Evolutionary conservation across 2,888 invertebrate genomes (phyloP).

Genomic region (Isoperla grammatica): DNA sequence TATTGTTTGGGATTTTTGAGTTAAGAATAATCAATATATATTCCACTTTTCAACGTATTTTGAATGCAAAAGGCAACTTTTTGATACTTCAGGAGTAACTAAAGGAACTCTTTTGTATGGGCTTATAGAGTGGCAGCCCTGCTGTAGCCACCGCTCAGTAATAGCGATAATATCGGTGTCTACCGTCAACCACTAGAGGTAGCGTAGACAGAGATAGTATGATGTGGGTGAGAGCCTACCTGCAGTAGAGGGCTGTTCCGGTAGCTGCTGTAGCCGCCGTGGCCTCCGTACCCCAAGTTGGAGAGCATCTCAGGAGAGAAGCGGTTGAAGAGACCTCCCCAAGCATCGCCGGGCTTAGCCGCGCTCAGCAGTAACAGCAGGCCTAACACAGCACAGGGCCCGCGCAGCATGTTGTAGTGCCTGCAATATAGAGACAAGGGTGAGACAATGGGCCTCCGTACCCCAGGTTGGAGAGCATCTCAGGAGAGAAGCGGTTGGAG

Average conservation of each 20-base stretch:
- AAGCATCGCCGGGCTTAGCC: slow-evolving; percentile 46
- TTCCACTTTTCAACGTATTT: no score
- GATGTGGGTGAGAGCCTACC: no score
- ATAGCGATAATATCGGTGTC: no score
- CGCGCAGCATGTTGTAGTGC: not conserved
- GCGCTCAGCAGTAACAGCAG: slow-evolving; percentile 24
- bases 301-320: slow-evolving; percentile 82
- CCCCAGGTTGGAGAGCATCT: not conserved
- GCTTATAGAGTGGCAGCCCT: no score
- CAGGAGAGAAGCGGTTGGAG: not conserved
- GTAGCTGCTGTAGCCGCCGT: slow-evolving; percentile 50
- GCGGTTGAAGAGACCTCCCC: slow-evolving; percentile 80
- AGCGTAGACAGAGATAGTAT: no score
- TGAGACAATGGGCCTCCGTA: not conserved
- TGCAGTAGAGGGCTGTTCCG: slow-evolving; percentile 44
- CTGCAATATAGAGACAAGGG: not conserved
- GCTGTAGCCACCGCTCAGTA: no score
- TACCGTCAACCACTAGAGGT: no score
- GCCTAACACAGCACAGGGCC: not conserved
- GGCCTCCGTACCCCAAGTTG: slow-evolving; percentile 71
- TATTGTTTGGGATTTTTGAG: no score
- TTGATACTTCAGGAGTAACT: no score
- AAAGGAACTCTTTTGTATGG: no score
- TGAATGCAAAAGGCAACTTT: no score
- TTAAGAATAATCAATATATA: no score